Percentiles rank a stretch among this genome's conserved stretches.
These are phyloP conservation scores for Meandrusa payeni DNA, from an alignment of 2,888 invertebrate species.

Conservation along the genomic window DNA sequence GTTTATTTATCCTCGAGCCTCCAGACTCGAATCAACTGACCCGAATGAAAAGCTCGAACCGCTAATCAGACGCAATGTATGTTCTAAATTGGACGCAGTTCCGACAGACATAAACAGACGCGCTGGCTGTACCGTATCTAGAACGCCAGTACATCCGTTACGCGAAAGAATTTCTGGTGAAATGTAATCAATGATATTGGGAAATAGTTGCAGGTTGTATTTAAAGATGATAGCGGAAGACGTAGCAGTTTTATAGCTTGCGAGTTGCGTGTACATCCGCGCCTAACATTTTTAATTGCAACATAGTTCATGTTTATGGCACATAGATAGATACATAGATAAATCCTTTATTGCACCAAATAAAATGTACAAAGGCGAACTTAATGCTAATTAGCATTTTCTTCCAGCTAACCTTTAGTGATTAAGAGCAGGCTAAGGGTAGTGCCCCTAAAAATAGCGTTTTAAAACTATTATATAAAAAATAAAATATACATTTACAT, in stretches of 20 bases:
- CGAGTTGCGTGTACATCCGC: conserved; percentile 9
- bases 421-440: too few relatives aligned
- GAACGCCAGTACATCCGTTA: conserved; percentile 47
- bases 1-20: conserved; percentile 22
- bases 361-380: too few relatives aligned
- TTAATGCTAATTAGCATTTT: too few relatives aligned
- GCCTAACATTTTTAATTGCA: neutral
- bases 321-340: too few relatives aligned
- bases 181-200: conserved; percentile 28
- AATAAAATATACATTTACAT: too few relatives aligned
- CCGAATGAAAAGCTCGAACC: conserved; percentile 38
- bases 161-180: conserved; percentile 32
- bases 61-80: conserved; percentile 41
- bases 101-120: conserved; percentile 47
- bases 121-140: conserved; percentile 33
- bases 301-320: too few relatives aligned
- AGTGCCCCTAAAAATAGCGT: too few relatives aligned
- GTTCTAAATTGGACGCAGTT: conserved; percentile 50
- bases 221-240: conserved; percentile 18
- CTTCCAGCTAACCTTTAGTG: too few relatives aligned
- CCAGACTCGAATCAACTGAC: conserved; percentile 29
- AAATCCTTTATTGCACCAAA: too few relatives aligned
- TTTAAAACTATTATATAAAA: too few relatives aligned
- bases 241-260: conserved; percentile 11
- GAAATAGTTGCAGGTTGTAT: conserved; percentile 25